These are phyloP conservation scores for Dicycla oo DNA, from an alignment of 2,888 invertebrate genomes.

Conservation along the genomic window DNA sequence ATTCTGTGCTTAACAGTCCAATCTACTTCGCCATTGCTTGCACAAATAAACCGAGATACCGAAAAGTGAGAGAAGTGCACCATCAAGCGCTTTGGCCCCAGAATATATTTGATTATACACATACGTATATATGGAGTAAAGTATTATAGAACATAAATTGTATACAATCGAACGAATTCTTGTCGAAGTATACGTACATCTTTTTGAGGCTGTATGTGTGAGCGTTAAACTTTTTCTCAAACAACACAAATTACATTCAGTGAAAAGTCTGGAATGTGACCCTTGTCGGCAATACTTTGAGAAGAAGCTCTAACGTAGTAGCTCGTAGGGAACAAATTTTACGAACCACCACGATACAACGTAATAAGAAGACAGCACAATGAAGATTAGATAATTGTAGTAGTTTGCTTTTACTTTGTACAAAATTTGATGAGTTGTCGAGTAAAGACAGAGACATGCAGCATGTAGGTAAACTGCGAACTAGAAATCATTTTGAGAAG, in stretches of 20 bases:
- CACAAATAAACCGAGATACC: too few relatives aligned
- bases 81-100: too few relatives aligned
- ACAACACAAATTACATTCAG: neutral
- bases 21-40: too few relatives aligned
- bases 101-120: too few relatives aligned
- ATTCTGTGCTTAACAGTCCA: too few relatives aligned
- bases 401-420: conserved; percentile 19
- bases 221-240: too few relatives aligned
- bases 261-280: conserved; percentile 28
- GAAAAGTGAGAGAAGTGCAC: too few relatives aligned
- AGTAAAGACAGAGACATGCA: neutral
- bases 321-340: conserved; percentile 17
- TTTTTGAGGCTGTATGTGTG: too few relatives aligned
- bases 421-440: neutral
- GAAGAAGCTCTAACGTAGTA: conserved; percentile 7
- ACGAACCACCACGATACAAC: conserved; percentile 6
- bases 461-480: neutral
- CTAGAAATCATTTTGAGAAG: neutral
- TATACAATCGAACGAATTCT: too few relatives aligned
- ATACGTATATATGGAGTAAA: too few relatives aligned
- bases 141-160: too few relatives aligned
- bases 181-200: too few relatives aligned
- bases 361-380: conserved; percentile 17
- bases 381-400: conserved; percentile 17
- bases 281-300: conserved; percentile 1